Base-by-base conservation (phyloP, 2,888 invertebrate genomes). In the Antitype chi region DNA sequence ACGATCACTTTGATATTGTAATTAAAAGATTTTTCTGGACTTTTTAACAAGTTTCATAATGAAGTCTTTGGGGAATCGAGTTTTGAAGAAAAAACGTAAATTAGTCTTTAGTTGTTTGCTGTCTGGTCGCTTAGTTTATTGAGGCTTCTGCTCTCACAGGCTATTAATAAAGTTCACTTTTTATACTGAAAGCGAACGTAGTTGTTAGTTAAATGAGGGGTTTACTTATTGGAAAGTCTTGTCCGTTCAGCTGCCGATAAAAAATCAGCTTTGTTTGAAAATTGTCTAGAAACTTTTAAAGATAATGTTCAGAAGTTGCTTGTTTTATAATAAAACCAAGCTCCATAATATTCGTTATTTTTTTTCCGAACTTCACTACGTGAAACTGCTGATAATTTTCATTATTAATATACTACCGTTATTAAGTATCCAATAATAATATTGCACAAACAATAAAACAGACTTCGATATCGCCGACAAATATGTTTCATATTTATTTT, bases 1-100 rank as follows among this genome's bases (percentile, higher is more conserved):
- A 84, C 85, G 87, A 87, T 87, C 85, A 86, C 89, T 89, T 89
- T 85, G 87, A 89, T 86, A 88, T 85, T 87, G 83, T 88, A 90
- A 90, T 90, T 89, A 86, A 87, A 85, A 84, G 64, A 84, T 78
- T 82, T 62, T 80, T 80, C 63, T 28, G 23, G 64, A 80, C 63
- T 76, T 86, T 79, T 81, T 75, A 77, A 67, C 25, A 81, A 85
- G 71, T 81, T 86, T 70, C n/a, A 74, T 82, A 77, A 81, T 84
- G 70, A 84, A 85, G 78, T 70, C 73, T 55, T 60, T 55, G 53
- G 73, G 52, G 80, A 59, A 67, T 64, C 43, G 74, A 78, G 74
- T 73, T 80, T 78, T 73, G 28, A 60, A 70, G 74, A 76, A 79
- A 78, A 82, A 80, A 77, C 70, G 57, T 76, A 81, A 84, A 87